A percentile compares a stretch with the other conserved stretches of the same genome.
These are phyloP conservation scores for Lanistes nyassanus DNA, from an alignment of 1,140 invertebrate species.

Conservation along the genomic window DNA sequence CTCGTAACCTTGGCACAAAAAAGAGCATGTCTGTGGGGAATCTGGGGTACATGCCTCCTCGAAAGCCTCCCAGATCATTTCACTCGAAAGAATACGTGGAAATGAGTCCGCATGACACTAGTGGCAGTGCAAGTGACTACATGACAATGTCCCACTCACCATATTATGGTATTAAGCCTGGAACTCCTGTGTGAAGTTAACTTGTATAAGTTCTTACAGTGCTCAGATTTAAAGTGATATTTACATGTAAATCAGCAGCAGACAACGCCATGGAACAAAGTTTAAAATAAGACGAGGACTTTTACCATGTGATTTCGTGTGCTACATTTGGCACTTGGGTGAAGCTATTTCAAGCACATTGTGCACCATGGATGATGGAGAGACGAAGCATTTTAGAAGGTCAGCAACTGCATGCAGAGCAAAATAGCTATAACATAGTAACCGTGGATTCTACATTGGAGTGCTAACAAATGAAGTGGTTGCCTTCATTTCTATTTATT, in stretches of 20 bases:
- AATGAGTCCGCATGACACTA: constrained; percentile 37
- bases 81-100: constrained; percentile 47
- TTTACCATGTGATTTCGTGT: neutral
- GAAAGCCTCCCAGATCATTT: constrained; percentile 49
- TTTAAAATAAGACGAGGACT: neutral
- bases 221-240: neutral
- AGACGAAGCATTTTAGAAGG: too few species aligned
- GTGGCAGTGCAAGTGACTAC: constrained; percentile 29
- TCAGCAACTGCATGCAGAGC: too few species aligned
- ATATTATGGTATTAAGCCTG: constrained; percentile 36
- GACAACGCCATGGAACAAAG: neutral
- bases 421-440: too few species aligned
- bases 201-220: neutral
- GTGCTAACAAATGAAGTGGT: too few species aligned
- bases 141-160: constrained; percentile 29
- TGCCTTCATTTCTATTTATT: too few species aligned
- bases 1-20: constrained; percentile 28
- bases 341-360: too few species aligned
- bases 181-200: constrained; percentile 30
- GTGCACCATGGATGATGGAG: too few species aligned
- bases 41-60: constrained; percentile 42
- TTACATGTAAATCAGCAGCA: neutral
- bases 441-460: too few species aligned
- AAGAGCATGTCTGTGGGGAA: constrained; percentile 53
- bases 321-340: neutral